A percentile compares a stretch with the other conserved stretches of the same genome.
These are phyloP conservation scores for Nilaparvata lugens DNA, from an alignment of 1,140 invertebrate species.

Conservation along the genomic window DNA sequence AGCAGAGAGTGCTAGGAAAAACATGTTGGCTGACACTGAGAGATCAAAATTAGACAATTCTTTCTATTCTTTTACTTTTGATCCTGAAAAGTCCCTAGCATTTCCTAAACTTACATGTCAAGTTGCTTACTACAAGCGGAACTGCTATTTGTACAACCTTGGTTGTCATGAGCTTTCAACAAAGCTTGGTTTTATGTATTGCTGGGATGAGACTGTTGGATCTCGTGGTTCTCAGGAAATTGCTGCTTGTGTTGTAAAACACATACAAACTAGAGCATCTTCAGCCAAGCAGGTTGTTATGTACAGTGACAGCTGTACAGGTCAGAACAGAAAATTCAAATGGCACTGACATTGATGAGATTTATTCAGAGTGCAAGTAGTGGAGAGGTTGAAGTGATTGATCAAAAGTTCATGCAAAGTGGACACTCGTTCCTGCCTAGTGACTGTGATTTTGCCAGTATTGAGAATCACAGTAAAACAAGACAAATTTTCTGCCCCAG, in stretches of 20 bases:
- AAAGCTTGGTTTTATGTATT: background rate
- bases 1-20: no score
- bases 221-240: background rate
- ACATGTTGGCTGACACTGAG: no score
- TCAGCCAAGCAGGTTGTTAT: background rate
- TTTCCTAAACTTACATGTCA: background rate
- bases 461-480: no score
- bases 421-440: no score
- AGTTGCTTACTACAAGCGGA: background rate
- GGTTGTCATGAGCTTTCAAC: background rate
- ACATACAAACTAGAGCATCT: background rate
- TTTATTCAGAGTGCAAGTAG: no score
- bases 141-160: background rate
- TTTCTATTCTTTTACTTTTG: background rate
- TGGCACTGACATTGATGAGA: no score
- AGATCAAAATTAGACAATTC: no score
- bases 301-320: background rate
- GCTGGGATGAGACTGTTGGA: background rate
- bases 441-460: no score
- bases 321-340: background rate
- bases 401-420: no score
- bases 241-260: background rate
- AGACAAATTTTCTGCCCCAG: background rate
- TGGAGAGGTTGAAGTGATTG: no score
- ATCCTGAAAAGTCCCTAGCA: background rate